These are phyloP conservation scores for Aspidoscelis tigris DNA, from an alignment of 2,113 vertebrate genomes.

Conservation along the genomic window DNA sequence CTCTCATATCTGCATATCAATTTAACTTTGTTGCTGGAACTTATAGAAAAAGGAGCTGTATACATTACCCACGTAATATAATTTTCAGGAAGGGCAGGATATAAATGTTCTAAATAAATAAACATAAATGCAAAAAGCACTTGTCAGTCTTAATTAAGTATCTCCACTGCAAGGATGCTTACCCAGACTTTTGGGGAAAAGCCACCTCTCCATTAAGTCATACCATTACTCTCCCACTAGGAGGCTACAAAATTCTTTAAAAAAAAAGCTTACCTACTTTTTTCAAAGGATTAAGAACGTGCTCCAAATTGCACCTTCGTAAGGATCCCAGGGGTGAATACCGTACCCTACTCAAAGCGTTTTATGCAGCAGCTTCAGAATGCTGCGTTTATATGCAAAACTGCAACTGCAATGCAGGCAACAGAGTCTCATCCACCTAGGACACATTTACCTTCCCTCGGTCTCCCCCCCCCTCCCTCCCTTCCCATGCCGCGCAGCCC, in stretches of 20 bases:
- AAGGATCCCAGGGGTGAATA: neutral
- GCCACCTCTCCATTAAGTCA: neutral
- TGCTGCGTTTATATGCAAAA: neutral
- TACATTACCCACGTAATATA: too few species aligned
- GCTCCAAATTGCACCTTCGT: neutral
- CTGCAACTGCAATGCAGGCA: neutral
- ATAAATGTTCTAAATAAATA: too few species aligned
- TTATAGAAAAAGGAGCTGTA: too few species aligned
- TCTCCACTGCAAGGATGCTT: too few species aligned
- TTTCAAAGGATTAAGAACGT: neutral
- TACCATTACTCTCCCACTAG: neutral
- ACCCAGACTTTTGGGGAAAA: neutral
- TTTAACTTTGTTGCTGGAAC: neutral
- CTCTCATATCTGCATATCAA: neutral
- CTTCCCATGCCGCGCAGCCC: neutral
- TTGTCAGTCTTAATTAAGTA: neutral
- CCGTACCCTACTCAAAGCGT: neutral
- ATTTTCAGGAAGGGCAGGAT: too few species aligned
- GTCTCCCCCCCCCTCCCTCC: too few species aligned
- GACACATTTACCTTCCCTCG: neutral
- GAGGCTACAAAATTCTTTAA: neutral
- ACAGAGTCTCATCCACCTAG: neutral
- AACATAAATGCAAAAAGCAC: neutral
- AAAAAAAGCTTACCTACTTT: neutral
- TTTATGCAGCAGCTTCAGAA: neutral